Evolutionary conservation across 2,888 invertebrate genomes (phyloP).

Genomic region (Acronicta leporina): DNA sequence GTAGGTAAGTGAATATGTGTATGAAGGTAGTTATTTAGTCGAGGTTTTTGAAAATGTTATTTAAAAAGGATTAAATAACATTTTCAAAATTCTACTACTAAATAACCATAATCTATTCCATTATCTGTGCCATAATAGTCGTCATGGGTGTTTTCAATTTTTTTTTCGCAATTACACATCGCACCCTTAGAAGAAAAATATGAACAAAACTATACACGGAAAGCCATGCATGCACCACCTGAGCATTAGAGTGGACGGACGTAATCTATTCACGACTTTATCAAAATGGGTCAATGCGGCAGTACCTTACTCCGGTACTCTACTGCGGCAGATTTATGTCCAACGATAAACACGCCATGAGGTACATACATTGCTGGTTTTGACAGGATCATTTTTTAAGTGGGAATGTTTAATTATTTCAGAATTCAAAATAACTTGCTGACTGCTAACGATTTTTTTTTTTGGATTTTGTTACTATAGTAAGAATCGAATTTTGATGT

Average conservation of each 20-base stretch:
- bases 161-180: too few relatives aligned
- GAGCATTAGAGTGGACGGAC: conserved; percentile 72
- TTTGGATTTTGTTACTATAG: conserved; percentile 5
- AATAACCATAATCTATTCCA: too few relatives aligned
- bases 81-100: too few relatives aligned
- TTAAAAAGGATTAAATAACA: too few relatives aligned
- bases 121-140: too few relatives aligned
- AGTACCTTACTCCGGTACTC: conserved; percentile 67
- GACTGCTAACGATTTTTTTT: conserved; percentile 4
- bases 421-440: not conserved
- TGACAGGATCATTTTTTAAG: conserved; percentile 18
- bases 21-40: too few relatives aligned
- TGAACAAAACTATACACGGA: conserved; percentile 41
- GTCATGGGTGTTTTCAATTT: too few relatives aligned
- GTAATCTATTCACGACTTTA: conserved; percentile 84
- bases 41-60: too few relatives aligned
- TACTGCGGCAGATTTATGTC: conserved; percentile 69
- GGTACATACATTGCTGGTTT: conserved; percentile 65
- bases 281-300: conserved; percentile 87
- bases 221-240: conserved; percentile 65
- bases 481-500: too few relatives aligned
- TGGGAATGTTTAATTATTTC: not conserved
- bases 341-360: conserved; percentile 68
- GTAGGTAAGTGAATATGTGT: too few relatives aligned
- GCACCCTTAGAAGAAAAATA: not conserved